Percentiles rank a stretch among this genome's conserved stretches.
Evolutionary conservation across 1,140 invertebrate species (phyloP).

Genomic region (Drosophila mauritiana): DNA sequence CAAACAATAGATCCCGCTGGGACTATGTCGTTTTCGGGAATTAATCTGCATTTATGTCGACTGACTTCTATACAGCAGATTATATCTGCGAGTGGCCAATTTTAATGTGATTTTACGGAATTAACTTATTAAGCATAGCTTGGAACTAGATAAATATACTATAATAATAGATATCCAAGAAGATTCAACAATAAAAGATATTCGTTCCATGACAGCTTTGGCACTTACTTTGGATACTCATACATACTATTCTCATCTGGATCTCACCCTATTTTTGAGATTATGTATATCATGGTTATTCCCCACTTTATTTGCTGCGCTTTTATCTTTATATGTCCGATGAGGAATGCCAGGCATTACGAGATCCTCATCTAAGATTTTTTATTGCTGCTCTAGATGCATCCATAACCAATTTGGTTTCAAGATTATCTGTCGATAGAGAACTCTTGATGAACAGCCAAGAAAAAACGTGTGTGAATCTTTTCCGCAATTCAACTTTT

Average conservation of each 20-base stretch:
- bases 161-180: no score
- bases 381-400: conserved; percentile 31
- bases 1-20: conserved; percentile 21
- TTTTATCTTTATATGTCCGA: conserved; percentile 23
- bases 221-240: conserved; percentile 8
- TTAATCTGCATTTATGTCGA: conserved; percentile 19
- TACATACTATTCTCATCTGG: neutral
- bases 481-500: conserved; percentile 48
- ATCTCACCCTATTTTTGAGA: conserved; percentile 1
- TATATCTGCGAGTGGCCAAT: no score
- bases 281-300: conserved; percentile 1
- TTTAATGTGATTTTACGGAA: neutral
- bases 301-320: conserved; percentile 15
- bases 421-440: conserved; percentile 45
- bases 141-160: neutral
- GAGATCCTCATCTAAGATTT: conserved; percentile 1
- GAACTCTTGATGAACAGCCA: conserved; percentile 12
- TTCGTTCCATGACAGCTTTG: conserved; percentile 7
- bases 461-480: conserved; percentile 64
- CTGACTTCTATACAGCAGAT: conserved; percentile 10
- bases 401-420: conserved; percentile 37
- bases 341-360: conserved; percentile 1
- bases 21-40: conserved; percentile 16
- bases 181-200: no score
- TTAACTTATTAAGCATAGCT: neutral